Evolutionary conservation across 2,113 vertebrate species (phyloP).

Genomic region (Ageneiosus marmoratus): DNA sequence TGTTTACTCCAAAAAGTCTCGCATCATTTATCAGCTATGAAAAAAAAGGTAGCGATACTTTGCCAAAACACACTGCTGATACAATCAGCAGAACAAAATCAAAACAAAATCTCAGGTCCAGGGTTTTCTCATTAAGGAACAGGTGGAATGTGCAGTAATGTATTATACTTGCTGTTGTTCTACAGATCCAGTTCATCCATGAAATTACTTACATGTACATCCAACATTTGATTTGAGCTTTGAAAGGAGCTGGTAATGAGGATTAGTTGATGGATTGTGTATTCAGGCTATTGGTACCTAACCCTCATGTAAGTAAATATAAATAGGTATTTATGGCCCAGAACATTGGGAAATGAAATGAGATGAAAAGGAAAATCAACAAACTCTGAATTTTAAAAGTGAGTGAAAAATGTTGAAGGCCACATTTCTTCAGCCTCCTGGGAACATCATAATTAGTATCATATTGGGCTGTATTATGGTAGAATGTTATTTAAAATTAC

Average conservation of each 20-base stretch:
- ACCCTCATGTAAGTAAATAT: constrained; percentile 60
- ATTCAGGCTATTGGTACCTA: constrained; percentile 64
- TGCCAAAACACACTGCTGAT: constrained; percentile 61
- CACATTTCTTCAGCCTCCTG: constrained; percentile 61
- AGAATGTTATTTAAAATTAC: constrained; percentile 63
- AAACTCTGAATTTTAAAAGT: constrained; percentile 33
- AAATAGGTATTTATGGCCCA: constrained; percentile 68
- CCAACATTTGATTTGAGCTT: constrained; percentile 64
- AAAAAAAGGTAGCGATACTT: constrained; percentile 44
- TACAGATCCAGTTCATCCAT: constrained; percentile 71
- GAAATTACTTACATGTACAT: constrained; percentile 73
- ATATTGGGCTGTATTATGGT: constrained; percentile 65
- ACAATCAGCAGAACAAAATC: constrained; percentile 55
- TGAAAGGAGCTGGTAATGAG: constrained; percentile 56
- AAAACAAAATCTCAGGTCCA: constrained; percentile 49
- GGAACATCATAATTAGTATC: constrained; percentile 68
- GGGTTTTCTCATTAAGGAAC: constrained; percentile 57
- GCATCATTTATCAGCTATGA: constrained; percentile 50
- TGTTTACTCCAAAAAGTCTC: constrained; percentile 59
- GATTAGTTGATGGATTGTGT: constrained; percentile 63
- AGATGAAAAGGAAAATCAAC: constrained; percentile 44
- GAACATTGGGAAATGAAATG: constrained; percentile 52
- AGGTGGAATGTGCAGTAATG: constrained; percentile 67
- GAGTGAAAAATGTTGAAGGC: constrained; percentile 47
- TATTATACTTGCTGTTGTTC: constrained; percentile 66